These are phyloP conservation scores for Conger conger DNA, from an alignment of 2,113 vertebrate genomes.

Conservation along the genomic window DNA sequence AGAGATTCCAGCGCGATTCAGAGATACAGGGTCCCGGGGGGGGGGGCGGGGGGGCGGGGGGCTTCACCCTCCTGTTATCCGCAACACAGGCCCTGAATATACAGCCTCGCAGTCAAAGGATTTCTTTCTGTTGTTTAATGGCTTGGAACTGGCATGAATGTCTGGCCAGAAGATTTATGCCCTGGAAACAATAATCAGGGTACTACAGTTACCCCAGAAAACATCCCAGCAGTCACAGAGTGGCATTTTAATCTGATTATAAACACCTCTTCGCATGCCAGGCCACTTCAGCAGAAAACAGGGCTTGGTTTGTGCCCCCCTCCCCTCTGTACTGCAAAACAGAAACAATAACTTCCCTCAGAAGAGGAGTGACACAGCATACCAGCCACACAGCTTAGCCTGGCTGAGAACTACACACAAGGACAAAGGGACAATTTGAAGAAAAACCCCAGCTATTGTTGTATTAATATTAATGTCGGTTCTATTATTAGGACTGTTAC, in stretches of 20 bases:
- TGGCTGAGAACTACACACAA: not conserved
- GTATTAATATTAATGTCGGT: not conserved
- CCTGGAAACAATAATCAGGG: slow-evolving; percentile 65
- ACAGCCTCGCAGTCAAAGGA: slow-evolving; percentile 59
- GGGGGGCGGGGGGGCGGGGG: not conserved
- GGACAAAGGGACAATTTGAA: not conserved
- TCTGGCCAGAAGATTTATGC: slow-evolving; percentile 61
- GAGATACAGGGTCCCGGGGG: not conserved
- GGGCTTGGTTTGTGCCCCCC: slow-evolving; percentile 45
- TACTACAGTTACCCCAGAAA: slow-evolving; percentile 63
- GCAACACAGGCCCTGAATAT: slow-evolving; percentile 68
- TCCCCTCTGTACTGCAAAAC: not conserved
- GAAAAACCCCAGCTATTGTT: not conserved
- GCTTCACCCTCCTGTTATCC: slow-evolving; percentile 44
- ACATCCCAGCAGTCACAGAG: slow-evolving; percentile 58
- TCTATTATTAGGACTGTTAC: not conserved
- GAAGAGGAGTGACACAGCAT: not conserved
- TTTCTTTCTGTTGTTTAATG: slow-evolving; percentile 46
- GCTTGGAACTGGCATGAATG: slow-evolving; percentile 29
- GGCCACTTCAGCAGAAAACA: slow-evolving; percentile 13
- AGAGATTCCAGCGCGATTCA: not conserved
- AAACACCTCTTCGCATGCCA: slow-evolving; percentile 59
- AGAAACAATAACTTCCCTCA: not conserved
- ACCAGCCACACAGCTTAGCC: not conserved
- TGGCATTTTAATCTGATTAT: slow-evolving; percentile 61